phyloP scores from a whole-genome alignment of 2,888 invertebrate species.

The Cheilosia vernalis region DNA sequence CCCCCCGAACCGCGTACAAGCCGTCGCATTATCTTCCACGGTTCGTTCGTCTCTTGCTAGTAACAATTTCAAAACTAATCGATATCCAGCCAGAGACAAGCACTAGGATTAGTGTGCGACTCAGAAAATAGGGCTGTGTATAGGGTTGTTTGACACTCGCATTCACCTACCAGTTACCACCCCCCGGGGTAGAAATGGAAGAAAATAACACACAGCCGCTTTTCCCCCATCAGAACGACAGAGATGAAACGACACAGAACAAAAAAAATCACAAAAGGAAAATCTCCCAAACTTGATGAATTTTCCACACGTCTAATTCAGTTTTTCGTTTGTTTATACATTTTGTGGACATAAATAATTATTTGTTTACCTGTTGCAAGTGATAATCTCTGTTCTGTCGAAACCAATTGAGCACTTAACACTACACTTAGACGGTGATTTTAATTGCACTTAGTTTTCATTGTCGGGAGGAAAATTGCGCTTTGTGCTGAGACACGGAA shows the following conservation, averaged over 20 bases:
- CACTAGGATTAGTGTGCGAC: constrained; percentile 73
- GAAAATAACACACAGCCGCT: constrained; percentile 37
- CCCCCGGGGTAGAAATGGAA: constrained; percentile 25
- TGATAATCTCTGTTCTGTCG: constrained; percentile 44
- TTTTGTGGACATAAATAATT: constrained; percentile 44
- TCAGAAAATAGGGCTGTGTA: constrained; percentile 70
- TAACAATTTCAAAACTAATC: constrained; percentile 68
- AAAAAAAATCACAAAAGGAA: constrained; percentile 60
- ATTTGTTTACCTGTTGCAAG: constrained; percentile 75
- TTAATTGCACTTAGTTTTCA: constrained; percentile 46
- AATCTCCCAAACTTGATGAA: constrained; percentile 54
- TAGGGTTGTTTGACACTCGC: constrained; percentile 53
- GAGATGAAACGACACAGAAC: constrained; percentile 61
- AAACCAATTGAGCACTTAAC: constrained; percentile 35
- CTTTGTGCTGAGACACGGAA: constrained; percentile 65
- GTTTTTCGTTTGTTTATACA: constrained; percentile 52
- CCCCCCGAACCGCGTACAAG: constrained; percentile 3
- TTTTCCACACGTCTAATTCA: constrained; percentile 19
- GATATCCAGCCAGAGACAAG: constrained; percentile 73
- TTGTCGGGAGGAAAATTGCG: constrained; percentile 40
- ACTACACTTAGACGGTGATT: constrained; percentile 20
- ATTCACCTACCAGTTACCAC: constrained; percentile 5
- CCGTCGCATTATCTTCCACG: constrained; percentile 54
- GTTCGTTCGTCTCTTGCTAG: constrained; percentile 39
- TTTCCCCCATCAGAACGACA: constrained; percentile 45